Conservation (phyloP, 2,113 vertebrate species). For the Lepisosteus oculatus region DNA sequence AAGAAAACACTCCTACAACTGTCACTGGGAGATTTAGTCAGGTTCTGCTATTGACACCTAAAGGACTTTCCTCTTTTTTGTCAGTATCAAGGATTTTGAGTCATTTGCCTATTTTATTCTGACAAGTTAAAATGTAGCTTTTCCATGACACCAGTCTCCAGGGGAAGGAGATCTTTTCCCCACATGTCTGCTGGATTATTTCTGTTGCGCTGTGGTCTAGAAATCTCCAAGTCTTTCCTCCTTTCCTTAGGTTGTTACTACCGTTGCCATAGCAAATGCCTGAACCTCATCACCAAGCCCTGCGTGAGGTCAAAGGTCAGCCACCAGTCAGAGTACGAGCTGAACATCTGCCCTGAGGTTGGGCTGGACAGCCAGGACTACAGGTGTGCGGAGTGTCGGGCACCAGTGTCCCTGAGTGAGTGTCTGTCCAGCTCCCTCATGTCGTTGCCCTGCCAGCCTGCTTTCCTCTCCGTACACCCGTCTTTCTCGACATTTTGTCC, state of each 20-base stretch:
- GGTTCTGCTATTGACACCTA: too few species aligned
- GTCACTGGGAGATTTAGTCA: too few species aligned
- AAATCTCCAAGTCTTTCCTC: not conserved
- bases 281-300: constrained; percentile 86
- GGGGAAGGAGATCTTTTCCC: too few species aligned
- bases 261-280: constrained; percentile 94
- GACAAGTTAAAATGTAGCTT: too few species aligned
- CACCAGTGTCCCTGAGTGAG: constrained; percentile 88
- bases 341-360: constrained; percentile 90
- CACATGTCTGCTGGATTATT: not conserved
- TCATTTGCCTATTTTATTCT: not conserved
- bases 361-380: constrained; percentile 95
- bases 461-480: not conserved
- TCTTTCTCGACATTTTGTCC: not conserved
- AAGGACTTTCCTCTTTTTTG: not conserved
- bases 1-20: too few species aligned
- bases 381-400: constrained; percentile 87
- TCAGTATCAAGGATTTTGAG: not conserved
- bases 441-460: not conserved
- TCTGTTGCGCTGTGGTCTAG: too few species aligned
- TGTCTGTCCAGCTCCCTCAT: constrained; percentile 23
- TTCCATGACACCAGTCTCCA: too few species aligned
- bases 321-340: constrained; percentile 91
- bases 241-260: constrained; percentile 84
- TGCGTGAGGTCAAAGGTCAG: constrained; percentile 94